These are phyloP conservation scores for Pachyrhynchus sulphureomaculatus DNA, from an alignment of 1,140 invertebrate species.

Conservation along the genomic window DNA sequence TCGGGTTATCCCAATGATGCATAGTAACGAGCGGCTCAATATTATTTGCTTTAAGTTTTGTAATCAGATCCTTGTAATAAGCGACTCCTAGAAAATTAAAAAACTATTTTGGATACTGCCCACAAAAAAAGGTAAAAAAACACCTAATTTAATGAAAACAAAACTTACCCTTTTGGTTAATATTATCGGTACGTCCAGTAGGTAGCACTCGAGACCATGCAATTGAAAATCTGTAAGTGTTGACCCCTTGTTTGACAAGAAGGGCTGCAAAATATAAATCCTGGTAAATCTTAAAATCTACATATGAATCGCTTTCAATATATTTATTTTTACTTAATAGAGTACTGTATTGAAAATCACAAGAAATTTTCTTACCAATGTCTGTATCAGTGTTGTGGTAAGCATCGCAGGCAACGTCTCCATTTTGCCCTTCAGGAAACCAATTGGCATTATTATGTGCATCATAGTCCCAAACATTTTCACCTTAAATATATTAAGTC, in stretches of 20 bases:
- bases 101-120: not conserved
- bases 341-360: too few species aligned
- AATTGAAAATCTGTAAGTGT: conserved; percentile 60
- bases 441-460: conserved; percentile 54
- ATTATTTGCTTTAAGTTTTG: conserved; percentile 55
- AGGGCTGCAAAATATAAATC: conserved; percentile 30
- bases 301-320: not conserved
- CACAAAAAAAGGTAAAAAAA: too few species aligned
- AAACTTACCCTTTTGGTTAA: conserved; percentile 58
- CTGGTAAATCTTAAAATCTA: not conserved
- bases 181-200: conserved; percentile 43
- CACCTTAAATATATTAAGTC: not conserved
- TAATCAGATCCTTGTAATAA: conserved; percentile 61
- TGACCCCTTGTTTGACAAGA: conserved; percentile 53
- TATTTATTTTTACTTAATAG: too few species aligned
- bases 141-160: too few species aligned
- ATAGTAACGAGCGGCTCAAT: conserved; percentile 67
- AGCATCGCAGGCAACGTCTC: conserved; percentile 59
- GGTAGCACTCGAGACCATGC: conserved; percentile 56
- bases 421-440: conserved; percentile 56
- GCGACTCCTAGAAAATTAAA: conserved; percentile 37
- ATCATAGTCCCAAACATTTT: conserved; percentile 60
- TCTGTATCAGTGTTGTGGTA: conserved; percentile 61
- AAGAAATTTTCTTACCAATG: conserved; percentile 44
- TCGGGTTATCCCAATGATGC: conserved; percentile 72